phyloP scores from a whole-genome alignment of 2,797 vertebrate species.

The Aplochiton taeniatus region DNA sequence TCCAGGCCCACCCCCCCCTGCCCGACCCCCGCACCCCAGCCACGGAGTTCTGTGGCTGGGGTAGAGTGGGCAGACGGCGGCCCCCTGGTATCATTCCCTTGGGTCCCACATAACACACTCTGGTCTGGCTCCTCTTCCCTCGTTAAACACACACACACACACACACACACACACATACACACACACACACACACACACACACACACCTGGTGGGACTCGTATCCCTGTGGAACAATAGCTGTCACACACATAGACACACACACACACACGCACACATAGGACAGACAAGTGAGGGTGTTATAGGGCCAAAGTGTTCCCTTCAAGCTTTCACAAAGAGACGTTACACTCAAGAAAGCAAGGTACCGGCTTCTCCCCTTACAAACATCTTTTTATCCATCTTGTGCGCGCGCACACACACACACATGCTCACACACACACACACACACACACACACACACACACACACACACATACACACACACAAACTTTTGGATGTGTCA shows the following conservation, averaged over 20 bases:
- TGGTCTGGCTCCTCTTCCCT: conserved; percentile 54
- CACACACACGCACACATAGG: background rate
- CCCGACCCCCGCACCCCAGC: conserved; percentile 30
- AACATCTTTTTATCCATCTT: background rate
- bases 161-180: conserved; percentile 29
- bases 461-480: background rate
- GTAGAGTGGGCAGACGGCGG: conserved; percentile 38
- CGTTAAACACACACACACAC: conserved; percentile 55
- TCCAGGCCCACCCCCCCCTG: conserved; percentile 21
- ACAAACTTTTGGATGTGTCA: conserved; percentile 38
- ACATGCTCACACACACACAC: conserved; percentile 23
- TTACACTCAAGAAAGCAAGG: too few species aligned
- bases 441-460: conserved; percentile 24
- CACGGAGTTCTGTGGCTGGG: conserved; percentile 36
- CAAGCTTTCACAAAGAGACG: too few species aligned
- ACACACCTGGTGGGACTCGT: conserved; percentile 68
- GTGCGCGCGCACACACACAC: conserved; percentile 15
- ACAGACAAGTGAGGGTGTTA: too few species aligned
- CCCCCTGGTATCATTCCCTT: conserved; percentile 55
- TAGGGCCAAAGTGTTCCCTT: too few species aligned
- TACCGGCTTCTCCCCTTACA: too few species aligned
- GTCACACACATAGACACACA: conserved; percentile 39
- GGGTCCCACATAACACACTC: conserved; percentile 65
- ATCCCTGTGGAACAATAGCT: conserved; percentile 65
- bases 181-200: conserved; percentile 17